phyloP scores from a whole-genome alignment of 2,113 vertebrate species.

The Entomyzon cyanotis region DNA sequence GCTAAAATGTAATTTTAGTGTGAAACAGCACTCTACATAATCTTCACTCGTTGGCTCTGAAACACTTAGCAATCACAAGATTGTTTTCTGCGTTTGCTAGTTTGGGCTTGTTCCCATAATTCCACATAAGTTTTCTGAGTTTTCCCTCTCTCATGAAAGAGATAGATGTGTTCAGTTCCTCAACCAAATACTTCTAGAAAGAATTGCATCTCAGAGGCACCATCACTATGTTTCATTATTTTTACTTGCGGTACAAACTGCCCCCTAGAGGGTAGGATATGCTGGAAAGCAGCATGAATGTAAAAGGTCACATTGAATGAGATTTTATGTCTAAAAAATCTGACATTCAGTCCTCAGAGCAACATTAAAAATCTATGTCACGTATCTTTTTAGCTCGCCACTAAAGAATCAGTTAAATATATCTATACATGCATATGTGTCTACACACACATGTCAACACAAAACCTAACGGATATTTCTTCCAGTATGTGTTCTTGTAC shows the following conservation, averaged over 20 bases:
- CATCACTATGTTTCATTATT: rapidly evolving
- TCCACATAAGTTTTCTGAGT: not conserved
- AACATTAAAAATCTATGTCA: not conserved
- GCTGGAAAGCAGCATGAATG: not conserved
- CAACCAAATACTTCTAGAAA: not conserved
- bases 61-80: not conserved
- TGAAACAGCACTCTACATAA: not conserved
- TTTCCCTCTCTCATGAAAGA: not conserved
- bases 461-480: not conserved
- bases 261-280: not conserved
- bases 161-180: not conserved
- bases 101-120: not conserved
- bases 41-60: not conserved
- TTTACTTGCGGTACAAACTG: not conserved
- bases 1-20: not conserved
- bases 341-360: not conserved
- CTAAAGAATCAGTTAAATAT: not conserved
- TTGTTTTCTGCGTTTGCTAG: not conserved
- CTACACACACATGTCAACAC: not conserved
- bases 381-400: not conserved
- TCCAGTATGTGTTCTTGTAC: not conserved
- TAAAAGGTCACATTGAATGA: not conserved
- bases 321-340: not conserved
- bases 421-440: not conserved
- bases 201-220: not conserved